Evolutionary conservation across 1,140 invertebrate genomes (phyloP), one percentile per base, ranked within the genome.

Genomic region (Drosophila grimshawi): DNA sequence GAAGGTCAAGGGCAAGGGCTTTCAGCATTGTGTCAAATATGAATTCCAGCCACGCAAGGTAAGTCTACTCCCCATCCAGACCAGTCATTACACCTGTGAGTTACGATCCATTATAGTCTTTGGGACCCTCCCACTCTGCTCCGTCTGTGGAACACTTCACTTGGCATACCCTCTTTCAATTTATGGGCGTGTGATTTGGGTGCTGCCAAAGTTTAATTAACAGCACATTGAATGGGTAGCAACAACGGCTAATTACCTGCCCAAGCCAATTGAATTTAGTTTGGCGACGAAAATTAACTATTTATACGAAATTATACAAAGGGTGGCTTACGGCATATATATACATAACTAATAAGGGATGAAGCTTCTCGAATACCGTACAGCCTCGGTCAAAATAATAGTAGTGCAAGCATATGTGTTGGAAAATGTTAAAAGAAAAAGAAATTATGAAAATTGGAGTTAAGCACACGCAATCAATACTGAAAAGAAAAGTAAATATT

Each of bases 11-110:
- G 99, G 98, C 74, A 99, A 99, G 94, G 98, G 98, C 73, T 99
- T 99, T 94, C 98, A 99, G 93, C 98, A 99, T 93, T 99, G 99
- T 95, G 98, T 99, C 93, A 99, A 99, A 94, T 99, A 99, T 92
- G 98, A 99, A 94, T 99, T 99, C 93, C 97, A 98, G 92, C 98
- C 99, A 41, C 95, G 98, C 93, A 98, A 98, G 96, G 97, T 97
- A 93, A 92, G 76, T 60, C 35, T 27, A 52, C 46, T 55, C 33
- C 7, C 33, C 41, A 33, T n/a, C 10, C 48, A n/a, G 0, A 19
- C 19, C 19, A 45, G 27, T 39, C 67, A 6, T 30, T 35, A 29
- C 32, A 41, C 10, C 56, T 53, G 35, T 60, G 35, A 69, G n/a
- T 61, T 57, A 70, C 57, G 57, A 49, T 6, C 41, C 52, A 55